Conservation (phyloP, 1,140 invertebrate genomes). For the Nilaparvata lugens region DNA sequence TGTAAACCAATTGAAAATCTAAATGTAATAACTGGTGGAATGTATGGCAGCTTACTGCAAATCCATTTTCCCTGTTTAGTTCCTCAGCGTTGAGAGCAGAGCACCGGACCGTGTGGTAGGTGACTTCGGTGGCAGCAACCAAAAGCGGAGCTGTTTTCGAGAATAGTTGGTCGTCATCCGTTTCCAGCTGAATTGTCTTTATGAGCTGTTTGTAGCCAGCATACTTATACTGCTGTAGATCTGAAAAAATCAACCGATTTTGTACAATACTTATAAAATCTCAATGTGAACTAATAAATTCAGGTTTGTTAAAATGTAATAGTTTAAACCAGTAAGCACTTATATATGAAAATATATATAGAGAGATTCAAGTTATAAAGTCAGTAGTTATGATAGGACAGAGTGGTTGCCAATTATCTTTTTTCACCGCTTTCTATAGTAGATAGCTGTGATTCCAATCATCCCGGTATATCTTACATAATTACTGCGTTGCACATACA, state of each 20-base stretch:
- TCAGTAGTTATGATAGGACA: too few relatives aligned
- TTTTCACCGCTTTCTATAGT: too few relatives aligned
- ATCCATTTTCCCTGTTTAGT: conserved; percentile 82
- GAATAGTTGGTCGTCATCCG: conserved; percentile 87
- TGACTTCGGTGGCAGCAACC: conserved; percentile 85
- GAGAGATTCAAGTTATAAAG: too few relatives aligned
- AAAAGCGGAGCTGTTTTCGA: conserved; percentile 78
- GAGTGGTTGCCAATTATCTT: too few relatives aligned
- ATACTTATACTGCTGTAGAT: conserved; percentile 94
- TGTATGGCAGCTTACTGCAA: conserved; percentile 50
- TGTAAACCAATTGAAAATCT: too few relatives aligned
- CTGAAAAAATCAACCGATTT: conserved; percentile 39
- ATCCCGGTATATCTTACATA: too few relatives aligned
- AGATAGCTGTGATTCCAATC: too few relatives aligned
- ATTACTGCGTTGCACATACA: too few relatives aligned
- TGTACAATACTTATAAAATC: too few relatives aligned
- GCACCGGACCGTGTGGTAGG: conserved; percentile 93
- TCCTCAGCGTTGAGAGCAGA: conserved; percentile 97
- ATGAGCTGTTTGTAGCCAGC: conserved; percentile 97
- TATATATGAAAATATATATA: too few relatives aligned
- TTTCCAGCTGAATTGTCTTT: conserved; percentile 90
- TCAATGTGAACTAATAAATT: too few relatives aligned
- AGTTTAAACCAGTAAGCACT: too few relatives aligned
- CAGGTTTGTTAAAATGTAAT: background rate
- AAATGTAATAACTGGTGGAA: background rate